Conservation (phyloP, 2,113 vertebrate genomes). For the Melanerpes aurifrons region DNA sequence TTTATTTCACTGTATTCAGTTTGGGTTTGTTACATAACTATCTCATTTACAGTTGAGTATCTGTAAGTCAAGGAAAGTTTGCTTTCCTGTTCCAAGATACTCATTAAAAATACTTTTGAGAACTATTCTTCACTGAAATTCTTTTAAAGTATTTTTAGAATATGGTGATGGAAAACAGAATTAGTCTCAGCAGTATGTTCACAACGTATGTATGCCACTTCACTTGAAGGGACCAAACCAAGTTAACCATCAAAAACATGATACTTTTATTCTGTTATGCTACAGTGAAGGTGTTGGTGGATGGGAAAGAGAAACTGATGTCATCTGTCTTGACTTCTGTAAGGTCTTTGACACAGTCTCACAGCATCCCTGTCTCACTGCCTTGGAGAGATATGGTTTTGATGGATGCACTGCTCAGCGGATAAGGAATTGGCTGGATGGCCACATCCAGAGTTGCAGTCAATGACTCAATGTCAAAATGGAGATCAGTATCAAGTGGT, state of each 20-base stretch:
- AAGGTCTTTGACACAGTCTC: background rate
- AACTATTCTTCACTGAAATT: background rate
- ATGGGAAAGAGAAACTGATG: background rate
- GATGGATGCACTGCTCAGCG: background rate
- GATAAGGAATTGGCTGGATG: background rate
- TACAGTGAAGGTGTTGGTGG: background rate
- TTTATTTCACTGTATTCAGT: background rate
- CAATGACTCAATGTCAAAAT: background rate
- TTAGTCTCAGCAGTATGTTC: background rate
- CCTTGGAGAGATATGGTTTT: background rate
- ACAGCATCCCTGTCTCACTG: background rate
- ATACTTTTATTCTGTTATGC: background rate
- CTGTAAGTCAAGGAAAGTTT: background rate
- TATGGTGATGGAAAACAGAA: background rate
- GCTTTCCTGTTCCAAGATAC: background rate
- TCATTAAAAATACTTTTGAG: background rate
- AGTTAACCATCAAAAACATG: background rate
- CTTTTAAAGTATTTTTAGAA: background rate
- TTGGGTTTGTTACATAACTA: background rate
- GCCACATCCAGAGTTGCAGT: background rate
- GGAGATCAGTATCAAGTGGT: background rate
- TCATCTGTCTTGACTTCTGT: background rate
- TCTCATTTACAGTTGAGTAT: background rate
- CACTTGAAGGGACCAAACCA: background rate
- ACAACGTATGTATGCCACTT: background rate